These are phyloP conservation scores for Paramisgurnus dabryanus DNA, from an alignment of 2,113 vertebrate genomes.

Conservation along the genomic window DNA sequence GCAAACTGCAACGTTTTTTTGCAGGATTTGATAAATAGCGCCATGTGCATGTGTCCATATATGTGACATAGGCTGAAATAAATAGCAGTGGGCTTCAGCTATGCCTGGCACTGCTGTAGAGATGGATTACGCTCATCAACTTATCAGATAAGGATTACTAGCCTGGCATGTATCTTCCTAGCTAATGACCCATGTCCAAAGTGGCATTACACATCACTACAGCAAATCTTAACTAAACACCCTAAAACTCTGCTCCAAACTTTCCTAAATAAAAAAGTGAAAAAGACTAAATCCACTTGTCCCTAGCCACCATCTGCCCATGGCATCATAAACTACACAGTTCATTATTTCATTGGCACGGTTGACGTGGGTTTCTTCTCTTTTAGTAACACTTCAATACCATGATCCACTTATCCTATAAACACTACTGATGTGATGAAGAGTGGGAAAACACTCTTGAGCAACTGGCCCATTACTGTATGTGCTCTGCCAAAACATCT, in stretches of 20 bases:
- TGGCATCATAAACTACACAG: neutral
- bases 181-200: conserved; percentile 62
- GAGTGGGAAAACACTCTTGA: neutral
- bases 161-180: conserved; percentile 57
- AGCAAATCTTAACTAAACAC: neutral
- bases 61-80: conserved; percentile 11
- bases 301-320: neutral
- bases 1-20: neutral
- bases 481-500: conserved; percentile 12
- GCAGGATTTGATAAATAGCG: too few species aligned
- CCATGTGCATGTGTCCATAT: neutral
- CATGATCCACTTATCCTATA: conserved; percentile 38
- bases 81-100: conserved; percentile 23
- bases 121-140: conserved; percentile 66
- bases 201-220: conserved; percentile 62
- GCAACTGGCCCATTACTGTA: neutral
- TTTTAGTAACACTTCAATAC: conserved; percentile 15
- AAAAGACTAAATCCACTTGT: neutral
- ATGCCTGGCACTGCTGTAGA: conserved; percentile 36
- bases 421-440: conserved; percentile 38
- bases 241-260: neutral
- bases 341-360: conserved; percentile 5
- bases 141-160: conserved; percentile 73
- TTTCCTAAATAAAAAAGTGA: neutral
- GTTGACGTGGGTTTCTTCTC: neutral